Evolutionary conservation across 1,140 invertebrate species (phyloP), one percentile per base, ranked within the genome.

Genomic region (Diachasmimorpha longicaudata): DNA sequence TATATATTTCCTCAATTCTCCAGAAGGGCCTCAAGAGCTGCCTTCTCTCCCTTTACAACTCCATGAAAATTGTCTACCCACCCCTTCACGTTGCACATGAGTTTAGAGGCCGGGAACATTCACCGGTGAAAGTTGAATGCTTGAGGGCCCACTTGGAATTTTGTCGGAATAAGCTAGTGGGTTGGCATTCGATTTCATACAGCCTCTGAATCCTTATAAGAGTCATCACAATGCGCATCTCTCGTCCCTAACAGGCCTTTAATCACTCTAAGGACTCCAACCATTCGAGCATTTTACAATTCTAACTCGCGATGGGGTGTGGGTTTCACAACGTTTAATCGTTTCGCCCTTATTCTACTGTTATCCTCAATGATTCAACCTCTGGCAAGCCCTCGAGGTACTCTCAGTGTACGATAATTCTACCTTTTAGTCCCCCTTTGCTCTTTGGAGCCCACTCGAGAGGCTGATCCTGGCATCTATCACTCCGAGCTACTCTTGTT

Each of bases 311-410:
- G 58, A 4, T 55, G 19, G 48, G 19, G 48, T 55, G 48, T 55
- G 66, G 66, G 66, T 68, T 68, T 31, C 67, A 70, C 67, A 63
- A 25, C 23, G 58, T 31, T 63, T 63, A 63, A 63, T 63, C 58
- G 58, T 14, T 63, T 25, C 58, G 58, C 58, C 58, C 58, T 63
- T 63, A 25, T 63, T 63, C 48, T n/a, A 52, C 58, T 63, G 58
- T 63, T 63, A 63, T 63, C 23, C 67, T 42, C 67, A 21, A 23
- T 70, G 16, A 70, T 39, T 21, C 36, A 70, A 39, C 25, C 44
- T 46, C 63, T 67, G 23, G 55, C 36, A 58, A 75, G 69, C 74
- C 69, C 63, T 70, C 58, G 68, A 63, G 21, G 55, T 70, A 70
- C 23, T 55, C 74, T 70, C 52, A 19, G 39, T 21, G 36, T 39